Base-by-base conservation (phyloP, 2,888 invertebrate genomes). In the Rosalia funebris region DNA sequence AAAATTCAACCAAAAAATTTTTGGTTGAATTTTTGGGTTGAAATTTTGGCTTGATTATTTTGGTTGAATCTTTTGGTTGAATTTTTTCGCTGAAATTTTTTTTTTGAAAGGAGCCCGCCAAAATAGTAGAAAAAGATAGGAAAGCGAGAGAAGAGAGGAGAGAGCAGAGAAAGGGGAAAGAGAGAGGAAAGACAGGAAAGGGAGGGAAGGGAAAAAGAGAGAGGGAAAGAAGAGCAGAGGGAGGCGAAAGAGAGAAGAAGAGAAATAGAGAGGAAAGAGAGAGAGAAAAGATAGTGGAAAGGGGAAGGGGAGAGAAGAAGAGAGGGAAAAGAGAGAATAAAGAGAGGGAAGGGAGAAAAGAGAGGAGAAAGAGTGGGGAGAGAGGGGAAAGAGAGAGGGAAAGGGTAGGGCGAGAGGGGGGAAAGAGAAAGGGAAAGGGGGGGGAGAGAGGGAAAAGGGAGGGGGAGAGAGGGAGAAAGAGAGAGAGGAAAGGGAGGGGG, bases 171-270 rank as follows among this genome's bases (percentile, higher is more conserved):
- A 7, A 25, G 25, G 25, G 7, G 25, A 7, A 25, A 7, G 7
- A 25, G 25, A 7, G 25, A 7, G 25, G 7, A 7, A 7, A 7
- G 25, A 7, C 4, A 7, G 25, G 25, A 7, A 7, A 7, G 25
- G 25, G 7, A 7, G 25, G 25, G 25, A 7, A 7, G 4, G 7
- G 7, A 25, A 25, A 25, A 3, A 25, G 7, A 25, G 25, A 3
- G 25, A 7, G 25, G 25, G 25, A 7, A 25, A 25, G 25, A 7
- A 7, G 7, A 25, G 7, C 41, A 37, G 16, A 39, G 11, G 16
- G 17, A 17, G 19, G 17, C 48, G 56, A 45, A 44, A 42, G 11
- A 16, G n/a, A 37, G n/a, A 37, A 12, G 37, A n/a, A 14, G 14
- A 10, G 37, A 10, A 10, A n/a, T 3, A 10, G 14, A 10, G 14